Evolutionary conservation across 2,113 vertebrate genomes (phyloP), one percentile per base, ranked within the genome.

Genomic region (Drymodes brunneopygia): DNA sequence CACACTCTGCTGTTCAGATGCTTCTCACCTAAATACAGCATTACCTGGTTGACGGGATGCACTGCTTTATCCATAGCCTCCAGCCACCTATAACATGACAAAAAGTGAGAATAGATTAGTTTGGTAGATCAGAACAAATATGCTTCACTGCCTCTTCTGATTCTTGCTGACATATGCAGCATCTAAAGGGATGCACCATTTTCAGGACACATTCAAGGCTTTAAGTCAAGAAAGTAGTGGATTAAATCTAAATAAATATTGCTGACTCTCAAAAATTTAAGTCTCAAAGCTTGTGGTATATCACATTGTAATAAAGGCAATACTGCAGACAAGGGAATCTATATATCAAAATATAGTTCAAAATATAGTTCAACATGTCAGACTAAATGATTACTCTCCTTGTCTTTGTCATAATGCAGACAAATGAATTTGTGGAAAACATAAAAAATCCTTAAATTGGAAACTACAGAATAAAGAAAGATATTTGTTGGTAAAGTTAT

Each of bases 51-150:
- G 51, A 98, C 69, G 16, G 99, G 99, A 94, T 98, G 98, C 66
- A 98, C 97, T 10, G 98, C 98, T 98, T 97, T 98, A 73, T 98
- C 97, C 98, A 99, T 98, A 27, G 98, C 98, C 60, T 99, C 98
- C 58, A 99, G 96, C 98, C 99, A 99, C 88, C 99, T 99, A 54
- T 36, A 70, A 97, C 80, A 78, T 9, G 7, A 97, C 86, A 75
- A 86, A 44, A 91, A 35, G 88, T 44, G 36, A 81, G 33, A 80
- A 72, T 4, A 87, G 12, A 4, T 89, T 47, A 65, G 44, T 40
- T 73, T 35, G 18, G 16, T 27, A 28, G 6, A 77, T 23, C 18
- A 35, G 36, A 89, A 81, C 12, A 79, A 35, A 42, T 31, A 47
- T 44, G 22, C 25, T 67, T 88, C 29, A 40, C 29, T 44, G 40